These are phyloP conservation scores for Hiodon alosoides DNA, from an alignment of 2,113 vertebrate species.

Conservation along the genomic window DNA sequence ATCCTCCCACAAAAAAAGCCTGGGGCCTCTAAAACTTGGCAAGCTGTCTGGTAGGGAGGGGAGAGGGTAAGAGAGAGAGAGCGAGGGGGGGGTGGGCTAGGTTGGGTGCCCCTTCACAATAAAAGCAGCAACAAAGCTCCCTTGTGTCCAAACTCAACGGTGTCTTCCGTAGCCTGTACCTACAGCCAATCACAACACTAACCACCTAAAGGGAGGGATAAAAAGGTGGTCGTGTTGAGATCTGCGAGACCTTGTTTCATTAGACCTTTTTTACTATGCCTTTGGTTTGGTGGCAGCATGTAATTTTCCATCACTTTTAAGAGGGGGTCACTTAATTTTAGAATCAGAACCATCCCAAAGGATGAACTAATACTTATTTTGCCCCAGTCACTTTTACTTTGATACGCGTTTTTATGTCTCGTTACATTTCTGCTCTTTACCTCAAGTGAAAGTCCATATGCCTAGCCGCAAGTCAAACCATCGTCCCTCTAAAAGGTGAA, in stretches of 20 bases:
- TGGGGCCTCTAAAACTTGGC: constrained; percentile 63
- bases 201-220: neutral
- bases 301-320: constrained; percentile 46
- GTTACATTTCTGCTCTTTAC: constrained; percentile 31
- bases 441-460: constrained; percentile 38
- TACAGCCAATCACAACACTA: neutral
- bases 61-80: neutral
- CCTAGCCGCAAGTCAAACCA: neutral
- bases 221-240: neutral
- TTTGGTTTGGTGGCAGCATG: constrained; percentile 40
- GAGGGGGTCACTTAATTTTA: constrained; percentile 49
- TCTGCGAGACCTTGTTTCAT: neutral
- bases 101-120: constrained; percentile 53
- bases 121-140: constrained; percentile 48
- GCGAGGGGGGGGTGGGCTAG: neutral
- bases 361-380: constrained; percentile 31
- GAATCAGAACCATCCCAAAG: constrained; percentile 43
- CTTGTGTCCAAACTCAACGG: constrained; percentile 3
- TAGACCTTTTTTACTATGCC: neutral
- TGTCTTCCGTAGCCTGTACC: constrained; percentile 1
- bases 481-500: neutral
- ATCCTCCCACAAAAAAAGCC: constrained; percentile 69
- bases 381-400: too few relatives aligned
- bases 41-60: constrained; percentile 32
- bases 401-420: constrained; percentile 30